A percentile compares a stretch with the other conserved stretches of the same genome.
Conservation (phyloP, 2,888 invertebrate genomes). For the Strigamia transsilvanica region DNA sequence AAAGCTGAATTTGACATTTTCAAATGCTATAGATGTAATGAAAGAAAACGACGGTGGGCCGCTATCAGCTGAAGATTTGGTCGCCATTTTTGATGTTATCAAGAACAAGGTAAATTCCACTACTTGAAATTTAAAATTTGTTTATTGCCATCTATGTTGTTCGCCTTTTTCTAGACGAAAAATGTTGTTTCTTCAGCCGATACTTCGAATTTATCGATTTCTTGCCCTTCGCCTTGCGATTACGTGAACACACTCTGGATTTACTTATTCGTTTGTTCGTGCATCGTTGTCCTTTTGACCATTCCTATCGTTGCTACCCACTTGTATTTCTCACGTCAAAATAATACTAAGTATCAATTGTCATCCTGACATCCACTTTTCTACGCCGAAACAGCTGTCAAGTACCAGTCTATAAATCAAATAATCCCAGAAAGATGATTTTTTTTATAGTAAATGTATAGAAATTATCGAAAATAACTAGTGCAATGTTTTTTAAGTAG, state of each 20-base stretch:
- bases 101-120: neutral
- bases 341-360: conserved; percentile 40
- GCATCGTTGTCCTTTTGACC: conserved; percentile 28
- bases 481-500: neutral
- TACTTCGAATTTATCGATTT: conserved; percentile 6
- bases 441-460: neutral
- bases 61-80: neutral
- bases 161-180: conserved; percentile 19
- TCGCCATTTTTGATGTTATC: neutral
- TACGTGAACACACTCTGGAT: conserved; percentile 52
- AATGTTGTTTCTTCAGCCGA: neutral
- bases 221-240: conserved; percentile 53
- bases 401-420: conserved; percentile 10
- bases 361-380: conserved; percentile 51
- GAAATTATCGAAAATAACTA: neutral
- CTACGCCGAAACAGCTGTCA: neutral
- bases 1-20: neutral
- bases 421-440: conserved; percentile 21
- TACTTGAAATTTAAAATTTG: neutral
- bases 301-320: conserved; percentile 45
- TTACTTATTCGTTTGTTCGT: conserved; percentile 50
- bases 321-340: conserved; percentile 33
- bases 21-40: neutral
- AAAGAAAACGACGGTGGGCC: neutral
- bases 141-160: neutral